These are phyloP conservation scores for Peromyscus nudipes DNA, from an alignment of 2,797 vertebrate species.

Conservation along the genomic window DNA sequence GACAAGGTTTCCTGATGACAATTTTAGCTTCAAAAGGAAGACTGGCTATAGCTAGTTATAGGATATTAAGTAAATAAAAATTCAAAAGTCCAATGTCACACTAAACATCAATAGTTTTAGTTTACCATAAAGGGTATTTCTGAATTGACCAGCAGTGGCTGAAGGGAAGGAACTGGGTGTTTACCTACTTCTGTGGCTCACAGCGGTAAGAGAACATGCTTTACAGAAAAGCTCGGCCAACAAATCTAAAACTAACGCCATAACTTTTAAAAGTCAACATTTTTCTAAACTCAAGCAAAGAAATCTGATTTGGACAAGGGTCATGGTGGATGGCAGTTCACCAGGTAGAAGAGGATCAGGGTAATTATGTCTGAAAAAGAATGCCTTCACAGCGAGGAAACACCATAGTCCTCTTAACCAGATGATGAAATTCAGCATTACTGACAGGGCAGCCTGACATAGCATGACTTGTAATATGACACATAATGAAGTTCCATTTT, in stretches of 20 bases:
- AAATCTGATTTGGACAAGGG: not conserved
- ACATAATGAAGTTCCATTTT: not conserved
- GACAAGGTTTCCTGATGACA: not conserved
- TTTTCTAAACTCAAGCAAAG: constrained; percentile 3
- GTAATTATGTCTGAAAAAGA: not conserved
- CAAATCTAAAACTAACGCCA: not conserved
- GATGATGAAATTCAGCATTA: not conserved
- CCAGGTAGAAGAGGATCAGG: not conserved
- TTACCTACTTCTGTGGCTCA: not conserved
- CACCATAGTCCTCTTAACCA: not conserved
- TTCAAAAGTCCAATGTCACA: not conserved
- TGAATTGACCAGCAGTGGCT: not conserved
- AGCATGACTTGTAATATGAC: not conserved
- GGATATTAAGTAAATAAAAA: not conserved
- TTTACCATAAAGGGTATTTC: not conserved
- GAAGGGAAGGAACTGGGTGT: not conserved
- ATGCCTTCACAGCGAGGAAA: not conserved
- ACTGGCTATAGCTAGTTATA: not conserved
- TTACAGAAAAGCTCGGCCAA: not conserved
- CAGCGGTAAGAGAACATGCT: not conserved
- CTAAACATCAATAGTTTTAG: not conserved
- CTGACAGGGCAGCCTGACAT: not conserved
- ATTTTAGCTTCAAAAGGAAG: not conserved
- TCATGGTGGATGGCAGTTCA: not conserved
- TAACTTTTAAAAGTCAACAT: not conserved